Base-by-base conservation (phyloP, 2,888 invertebrate genomes). In the Barypeithes pellucidus region DNA sequence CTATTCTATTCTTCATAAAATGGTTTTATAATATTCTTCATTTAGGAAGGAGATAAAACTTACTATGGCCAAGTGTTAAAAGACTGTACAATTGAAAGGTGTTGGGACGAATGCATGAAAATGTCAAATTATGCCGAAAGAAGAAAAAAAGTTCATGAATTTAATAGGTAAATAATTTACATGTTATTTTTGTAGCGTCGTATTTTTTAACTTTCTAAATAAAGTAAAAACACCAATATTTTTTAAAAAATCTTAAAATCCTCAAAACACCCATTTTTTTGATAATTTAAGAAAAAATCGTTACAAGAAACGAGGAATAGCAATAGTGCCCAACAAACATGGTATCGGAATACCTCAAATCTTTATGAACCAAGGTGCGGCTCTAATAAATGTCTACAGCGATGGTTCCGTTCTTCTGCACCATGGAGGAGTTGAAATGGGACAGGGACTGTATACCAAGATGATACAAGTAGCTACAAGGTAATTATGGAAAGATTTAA, bases 391-490 rank as follows among this genome's bases (percentile, higher is more conserved):
- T 45, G 89, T 97, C 12, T 97, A 98, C 83, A 88, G 88, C 0
- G 95, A 95, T 85, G 97, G 97, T 0, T 95, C 97, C 0, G 95
- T 98, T 3, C 88, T 98, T 9, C 81, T 98, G 16, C 91, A 93
- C 0, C 97, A 96, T 83, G 96, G 96, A 24, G 98, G 72, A 39
- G 93, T 94, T 7, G 98, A 98, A 89, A 98, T 98, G 94, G 98
- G 98, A 0, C 98, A 98, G 87, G 98, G 98, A 1, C 87, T 98
- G 4, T 95, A 97, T 83, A 98, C 96, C 0, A 98, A 98, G 88
- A 96, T 97, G 94, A 92, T 96, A 66, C 97, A 98, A 89, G 92
- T 96, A 11, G 95, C 95, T 3, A 93, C 95, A 50, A 60, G 68
- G 68, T 68, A 24, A 33, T 7, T 7, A 20, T 5, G 45, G n/a